phyloP scores from a whole-genome alignment of 23 tunicate genomes.

The Trididemnum nubilum region DNA sequence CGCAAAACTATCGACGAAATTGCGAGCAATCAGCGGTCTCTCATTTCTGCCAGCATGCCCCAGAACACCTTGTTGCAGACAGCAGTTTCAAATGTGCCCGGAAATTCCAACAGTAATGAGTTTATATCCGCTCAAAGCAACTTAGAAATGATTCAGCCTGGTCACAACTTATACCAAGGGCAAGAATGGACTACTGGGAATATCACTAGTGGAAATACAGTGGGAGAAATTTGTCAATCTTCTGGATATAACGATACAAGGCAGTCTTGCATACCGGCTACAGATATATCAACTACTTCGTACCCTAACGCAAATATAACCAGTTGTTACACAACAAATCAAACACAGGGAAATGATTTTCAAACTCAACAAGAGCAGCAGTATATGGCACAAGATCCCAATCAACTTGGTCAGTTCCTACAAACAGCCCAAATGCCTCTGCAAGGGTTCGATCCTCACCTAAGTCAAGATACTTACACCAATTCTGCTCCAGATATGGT shows the following conservation, averaged over 20 bases:
- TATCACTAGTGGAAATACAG: constrained; percentile 8
- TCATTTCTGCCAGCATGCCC: constrained; percentile 31
- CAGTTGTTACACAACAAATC: not conserved
- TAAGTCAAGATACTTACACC: not conserved
- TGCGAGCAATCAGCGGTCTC: constrained; percentile 29
- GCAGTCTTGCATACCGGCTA: constrained; percentile 2
- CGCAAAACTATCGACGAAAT: constrained; percentile 64
- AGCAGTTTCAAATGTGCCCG: constrained; percentile 27
- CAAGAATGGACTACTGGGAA: constrained; percentile 9
- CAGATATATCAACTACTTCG: not conserved
- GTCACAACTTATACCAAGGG: not conserved
- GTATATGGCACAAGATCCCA: not conserved
- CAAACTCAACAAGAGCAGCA: constrained; percentile 12
- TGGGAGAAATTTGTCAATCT: not conserved
- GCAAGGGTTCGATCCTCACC: constrained; percentile 9
- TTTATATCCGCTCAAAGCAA: constrained; percentile 15
- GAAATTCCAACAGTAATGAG: constrained; percentile 1
- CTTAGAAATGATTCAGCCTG: not conserved
- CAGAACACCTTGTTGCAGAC: constrained; percentile 42
- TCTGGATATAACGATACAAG: not conserved
- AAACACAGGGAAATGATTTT: not conserved
- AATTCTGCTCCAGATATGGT: constrained; percentile 1
- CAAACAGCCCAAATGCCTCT: not conserved
- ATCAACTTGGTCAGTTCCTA: constrained; percentile 5
- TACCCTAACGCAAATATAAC: constrained; percentile 4